phyloP scores from a whole-genome alignment of 2,113 vertebrate genomes.

The Engystomops pustulosus region DNA sequence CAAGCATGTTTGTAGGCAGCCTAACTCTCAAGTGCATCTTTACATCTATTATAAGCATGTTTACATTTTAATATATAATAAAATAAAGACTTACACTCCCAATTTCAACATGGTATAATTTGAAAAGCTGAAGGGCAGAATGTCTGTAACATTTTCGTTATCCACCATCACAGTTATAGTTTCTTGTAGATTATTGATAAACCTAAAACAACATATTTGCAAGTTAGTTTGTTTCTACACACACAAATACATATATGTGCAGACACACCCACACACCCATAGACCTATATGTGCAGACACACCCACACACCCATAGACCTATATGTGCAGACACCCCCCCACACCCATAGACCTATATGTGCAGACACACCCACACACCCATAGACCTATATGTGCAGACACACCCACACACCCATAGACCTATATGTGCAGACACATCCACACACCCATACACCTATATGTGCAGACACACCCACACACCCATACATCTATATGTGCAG shows the following conservation, averaged over 20 bases:
- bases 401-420: too few species aligned
- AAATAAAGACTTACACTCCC: conserved; percentile 75
- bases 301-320: too few species aligned
- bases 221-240: not conserved
- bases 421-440: too few species aligned
- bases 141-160: not conserved
- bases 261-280: too few species aligned
- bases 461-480: too few species aligned
- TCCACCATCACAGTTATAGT: conserved; percentile 66
- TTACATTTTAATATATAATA: not conserved
- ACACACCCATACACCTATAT: not conserved
- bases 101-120: conserved; percentile 70
- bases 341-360: not conserved
- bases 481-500: not conserved
- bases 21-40: too few species aligned
- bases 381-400: too few species aligned
- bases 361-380: too few species aligned
- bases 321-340: too few species aligned
- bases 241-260: not conserved
- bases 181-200: conserved; percentile 75
- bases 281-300: too few species aligned
- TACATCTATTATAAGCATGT: too few species aligned
- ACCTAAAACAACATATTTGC: conserved; percentile 73
- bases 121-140: conserved; percentile 64
- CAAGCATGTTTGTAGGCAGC: too few species aligned